A percentile compares a stretch with the other conserved stretches of the same genome.
These are phyloP conservation scores for Euura saliciscinereae DNA, from an alignment of 1,140 invertebrate species.

Conservation along the genomic window DNA sequence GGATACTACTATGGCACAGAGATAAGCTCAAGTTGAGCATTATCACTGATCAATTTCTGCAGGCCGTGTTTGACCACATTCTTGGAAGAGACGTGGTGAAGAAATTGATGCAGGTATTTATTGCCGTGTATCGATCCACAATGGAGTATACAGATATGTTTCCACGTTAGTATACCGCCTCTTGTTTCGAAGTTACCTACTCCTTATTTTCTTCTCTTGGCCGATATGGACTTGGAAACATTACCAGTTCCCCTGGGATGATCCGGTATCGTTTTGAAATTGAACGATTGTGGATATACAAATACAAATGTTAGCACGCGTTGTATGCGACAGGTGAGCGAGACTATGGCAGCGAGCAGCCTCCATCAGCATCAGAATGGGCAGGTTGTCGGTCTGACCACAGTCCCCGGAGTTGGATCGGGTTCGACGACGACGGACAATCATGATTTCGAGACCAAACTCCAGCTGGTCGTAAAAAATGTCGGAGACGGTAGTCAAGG, in stretches of 20 bases:
- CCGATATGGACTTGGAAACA: no score
- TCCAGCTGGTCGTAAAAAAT: constrained; percentile 78
- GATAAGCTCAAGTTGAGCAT: constrained; percentile 86
- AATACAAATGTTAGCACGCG: not conserved
- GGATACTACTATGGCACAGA: constrained; percentile 85
- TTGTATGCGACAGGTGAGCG: constrained; percentile 68
- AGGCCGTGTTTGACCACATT: constrained; percentile 86
- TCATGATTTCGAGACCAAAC: constrained; percentile 75
- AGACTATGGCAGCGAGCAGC: constrained; percentile 77
- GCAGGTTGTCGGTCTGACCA: constrained; percentile 59
- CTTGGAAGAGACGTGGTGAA: constrained; percentile 88
- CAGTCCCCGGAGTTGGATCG: constrained; percentile 40
- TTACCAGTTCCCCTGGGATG: not conserved
- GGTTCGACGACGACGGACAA: constrained; percentile 25
- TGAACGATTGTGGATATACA: not conserved
- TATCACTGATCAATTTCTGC: constrained; percentile 81
- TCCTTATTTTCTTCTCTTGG: constrained; percentile 16
- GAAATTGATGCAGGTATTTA: constrained; percentile 83
- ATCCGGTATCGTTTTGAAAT: not conserved
- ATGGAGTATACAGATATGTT: constrained; percentile 9
- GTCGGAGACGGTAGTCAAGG: constrained; percentile 71
- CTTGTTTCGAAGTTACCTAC: no score
- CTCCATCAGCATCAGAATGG: constrained; percentile 72
- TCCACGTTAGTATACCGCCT: constrained; percentile 18
- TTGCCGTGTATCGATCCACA: no score